Evolutionary conservation across 2,888 invertebrate genomes (phyloP), one percentile per base, ranked within the genome.

Genomic region (Julus scanicus): DNA sequence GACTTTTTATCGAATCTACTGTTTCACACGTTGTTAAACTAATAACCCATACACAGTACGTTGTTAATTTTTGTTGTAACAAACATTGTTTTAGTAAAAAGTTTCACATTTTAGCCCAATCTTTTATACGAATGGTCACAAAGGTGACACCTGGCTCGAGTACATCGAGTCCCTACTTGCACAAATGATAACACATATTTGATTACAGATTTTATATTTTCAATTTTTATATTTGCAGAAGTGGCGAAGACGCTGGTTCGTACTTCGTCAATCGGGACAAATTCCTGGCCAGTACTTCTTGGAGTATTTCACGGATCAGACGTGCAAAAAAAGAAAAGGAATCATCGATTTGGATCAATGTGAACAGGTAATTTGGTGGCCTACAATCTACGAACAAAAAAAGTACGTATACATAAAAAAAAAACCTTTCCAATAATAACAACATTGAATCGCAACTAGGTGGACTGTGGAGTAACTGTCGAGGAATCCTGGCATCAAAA

Each of bases 201-300:
- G 71, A 29, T 29, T 63, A 63, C 11, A 39, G 80, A 37, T 37
- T 37, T 15, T 13, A 39, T 11, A 29, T 80, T 80, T n/a, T 80
- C 37, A 11, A 80, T 80, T 80, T 80, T 80, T 80, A 80, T 80
- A 15, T 37, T 80, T 80, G 37, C 93, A 99, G 98, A 96, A 97
- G 94, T 98, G 98, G 98, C 95, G 98, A 92, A 95, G 96, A 92
- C 94, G 98, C 91, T 99, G 97, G 97, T 99, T 98, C 93, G 96
- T 97, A 90, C 94, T 99, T 91, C 95, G 96, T 90, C 96, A 97
- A 92, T 95, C 96, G 63, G 97, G 97, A 90, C 97, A 98, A 92
- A 95, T 98, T 91, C 98, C 98, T 88, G 97, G 97, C 89, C 98
- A 98, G 93, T 98, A 96, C 93, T 95, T 97, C 92, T 94, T 98